Evolutionary conservation across 2,797 vertebrate genomes (phyloP).

Genomic region (Periophthalmus magnuspinnatus): DNA sequence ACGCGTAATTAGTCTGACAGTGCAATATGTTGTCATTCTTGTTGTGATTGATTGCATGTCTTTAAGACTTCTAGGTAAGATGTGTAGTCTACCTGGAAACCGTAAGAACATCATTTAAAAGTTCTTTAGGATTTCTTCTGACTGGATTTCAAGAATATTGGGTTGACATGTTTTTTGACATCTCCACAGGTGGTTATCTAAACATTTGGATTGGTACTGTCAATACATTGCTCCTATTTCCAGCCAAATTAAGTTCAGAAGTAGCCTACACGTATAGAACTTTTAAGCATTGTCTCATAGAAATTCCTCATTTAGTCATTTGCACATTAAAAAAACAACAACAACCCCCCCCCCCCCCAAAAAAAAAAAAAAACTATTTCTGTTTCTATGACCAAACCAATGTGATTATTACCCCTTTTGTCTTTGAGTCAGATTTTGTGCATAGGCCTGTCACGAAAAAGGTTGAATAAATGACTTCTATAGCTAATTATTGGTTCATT

Average conservation of each 20-base stretch:
- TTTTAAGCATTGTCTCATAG: not conserved
- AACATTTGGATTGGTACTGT: slow-evolving; percentile 41
- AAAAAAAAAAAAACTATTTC: not conserved
- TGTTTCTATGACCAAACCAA: not conserved
- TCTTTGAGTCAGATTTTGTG: not conserved
- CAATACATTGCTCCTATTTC: slow-evolving; percentile 13
- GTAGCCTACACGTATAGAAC: not conserved
- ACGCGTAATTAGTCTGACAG: slow-evolving; percentile 6
- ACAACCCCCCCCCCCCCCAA: no score
- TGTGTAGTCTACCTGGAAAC: no score
- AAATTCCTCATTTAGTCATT: not conserved
- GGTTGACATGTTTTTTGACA: not conserved
- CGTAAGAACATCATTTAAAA: no score
- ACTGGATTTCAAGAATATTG: not conserved
- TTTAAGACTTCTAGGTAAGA: no score
- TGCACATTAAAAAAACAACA: not conserved
- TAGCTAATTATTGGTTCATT: no score
- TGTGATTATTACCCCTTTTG: not conserved
- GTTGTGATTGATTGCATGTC: not conserved
- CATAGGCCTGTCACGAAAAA: not conserved
- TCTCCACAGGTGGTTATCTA: not conserved
- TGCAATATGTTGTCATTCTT: slow-evolving; percentile 10
- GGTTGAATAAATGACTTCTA: no score
- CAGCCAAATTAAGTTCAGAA: slow-evolving; percentile 9
- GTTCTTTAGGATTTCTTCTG: not conserved